Percentiles rank a stretch among this genome's conserved stretches.
Evolutionary conservation across 2,113 vertebrate genomes (phyloP).

Genomic region (Malaclemys terrapin): DNA sequence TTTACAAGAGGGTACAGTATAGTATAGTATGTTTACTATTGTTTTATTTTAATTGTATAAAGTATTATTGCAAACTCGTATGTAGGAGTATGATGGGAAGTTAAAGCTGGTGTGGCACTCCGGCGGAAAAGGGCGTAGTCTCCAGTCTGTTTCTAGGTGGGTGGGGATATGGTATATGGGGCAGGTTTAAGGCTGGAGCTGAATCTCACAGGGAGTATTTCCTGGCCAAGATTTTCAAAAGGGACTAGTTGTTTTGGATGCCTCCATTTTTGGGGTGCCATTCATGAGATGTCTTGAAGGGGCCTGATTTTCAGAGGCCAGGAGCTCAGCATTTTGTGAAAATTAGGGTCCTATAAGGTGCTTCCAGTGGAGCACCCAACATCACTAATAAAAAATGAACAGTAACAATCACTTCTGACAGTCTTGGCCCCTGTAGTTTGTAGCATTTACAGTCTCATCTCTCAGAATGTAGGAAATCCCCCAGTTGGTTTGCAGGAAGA

Average conservation of each 20-base stretch:
- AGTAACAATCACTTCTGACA: not conserved
- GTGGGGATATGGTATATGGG: not conserved
- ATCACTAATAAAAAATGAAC: not conserved
- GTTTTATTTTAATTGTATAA: not conserved
- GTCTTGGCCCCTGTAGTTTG: not conserved
- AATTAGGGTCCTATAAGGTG: not conserved
- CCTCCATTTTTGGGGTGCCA: not conserved
- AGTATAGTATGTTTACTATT: not conserved
- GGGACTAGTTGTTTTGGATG: not conserved
- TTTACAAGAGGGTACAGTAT: not conserved
- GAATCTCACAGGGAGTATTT: not conserved
- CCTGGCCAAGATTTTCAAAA: not conserved
- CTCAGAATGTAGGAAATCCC: not conserved
- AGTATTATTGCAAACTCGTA: not conserved
- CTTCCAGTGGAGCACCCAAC: not conserved
- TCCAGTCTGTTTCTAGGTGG: not conserved
- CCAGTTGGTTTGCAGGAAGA: not conserved
- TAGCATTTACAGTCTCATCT: not conserved
- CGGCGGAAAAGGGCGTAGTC: not conserved
- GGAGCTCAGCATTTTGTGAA: not conserved
- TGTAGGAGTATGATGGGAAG: not conserved
- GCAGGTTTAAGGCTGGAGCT: not conserved
- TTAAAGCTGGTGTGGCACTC: not conserved
- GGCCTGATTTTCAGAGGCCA: not conserved
- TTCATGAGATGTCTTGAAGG: not conserved